Conservation (phyloP, 2,888 invertebrate genomes). For the Norana najaformis region DNA sequence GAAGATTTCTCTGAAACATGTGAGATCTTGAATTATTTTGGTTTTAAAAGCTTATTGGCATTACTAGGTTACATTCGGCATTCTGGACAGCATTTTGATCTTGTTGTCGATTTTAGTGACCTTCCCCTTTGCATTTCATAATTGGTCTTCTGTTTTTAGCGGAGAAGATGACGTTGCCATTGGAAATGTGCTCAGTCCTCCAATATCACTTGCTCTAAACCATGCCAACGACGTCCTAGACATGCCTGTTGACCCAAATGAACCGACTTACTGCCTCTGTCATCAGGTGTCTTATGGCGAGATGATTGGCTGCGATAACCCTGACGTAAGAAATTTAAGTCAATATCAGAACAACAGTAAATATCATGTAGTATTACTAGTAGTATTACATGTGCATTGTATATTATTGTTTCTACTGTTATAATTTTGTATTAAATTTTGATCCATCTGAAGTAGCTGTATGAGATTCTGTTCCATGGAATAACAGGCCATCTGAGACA, state of each 20-base stretch:
- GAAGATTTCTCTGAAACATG: no score
- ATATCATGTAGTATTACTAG: neutral
- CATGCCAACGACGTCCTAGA: constrained; percentile 70
- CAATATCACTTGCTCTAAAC: constrained; percentile 48
- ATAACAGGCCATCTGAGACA: no score
- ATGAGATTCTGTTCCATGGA: no score
- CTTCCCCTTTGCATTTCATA: neutral
- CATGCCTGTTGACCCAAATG: constrained; percentile 83
- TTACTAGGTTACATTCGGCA: no score
- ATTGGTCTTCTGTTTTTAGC: constrained; percentile 3
- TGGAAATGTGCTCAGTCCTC: constrained; percentile 26
- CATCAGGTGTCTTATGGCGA: constrained; percentile 92
- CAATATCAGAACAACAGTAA: neutral
- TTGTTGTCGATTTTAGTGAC: no score
- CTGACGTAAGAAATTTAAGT: constrained; percentile 56
- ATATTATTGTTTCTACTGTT: neutral
- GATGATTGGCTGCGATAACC: constrained; percentile 94
- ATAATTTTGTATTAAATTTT: neutral
- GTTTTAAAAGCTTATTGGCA: no score
- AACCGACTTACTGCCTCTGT: constrained; percentile 96
- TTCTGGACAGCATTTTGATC: no score
- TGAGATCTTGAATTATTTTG: no score
- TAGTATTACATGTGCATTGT: neutral
- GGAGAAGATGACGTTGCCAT: constrained; percentile 1
- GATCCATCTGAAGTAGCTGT: neutral